phyloP scores from a whole-genome alignment of 92 coral and sea anemone species.

The Siderastrea radians region DNA sequence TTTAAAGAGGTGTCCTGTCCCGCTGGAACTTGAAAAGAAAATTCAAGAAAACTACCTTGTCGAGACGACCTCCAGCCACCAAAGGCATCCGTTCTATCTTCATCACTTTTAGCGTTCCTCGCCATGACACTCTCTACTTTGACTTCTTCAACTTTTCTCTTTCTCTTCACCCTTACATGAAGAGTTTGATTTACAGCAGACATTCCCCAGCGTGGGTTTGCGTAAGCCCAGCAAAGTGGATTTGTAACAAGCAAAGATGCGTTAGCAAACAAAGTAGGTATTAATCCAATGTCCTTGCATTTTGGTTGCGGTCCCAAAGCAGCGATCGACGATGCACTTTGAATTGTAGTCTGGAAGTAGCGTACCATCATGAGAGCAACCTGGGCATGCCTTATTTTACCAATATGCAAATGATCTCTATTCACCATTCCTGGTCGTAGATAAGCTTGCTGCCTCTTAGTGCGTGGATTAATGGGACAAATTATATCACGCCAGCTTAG shows the following conservation, averaged over 20 bases:
- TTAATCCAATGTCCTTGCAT: background rate
- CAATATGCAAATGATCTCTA: constrained; percentile 56
- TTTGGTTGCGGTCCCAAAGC: background rate
- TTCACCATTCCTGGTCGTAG: constrained; percentile 15
- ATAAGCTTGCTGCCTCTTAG: constrained; percentile 15
- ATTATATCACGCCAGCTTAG: constrained; percentile 83
- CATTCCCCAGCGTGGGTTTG: constrained; percentile 68
- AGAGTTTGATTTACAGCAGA: constrained; percentile 57
- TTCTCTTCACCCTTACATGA: constrained; percentile 57
- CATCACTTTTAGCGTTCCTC: background rate
- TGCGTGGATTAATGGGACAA: constrained; percentile 66
- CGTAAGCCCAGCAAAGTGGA: constrained; percentile 67
- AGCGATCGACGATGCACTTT: background rate
- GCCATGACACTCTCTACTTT: background rate
- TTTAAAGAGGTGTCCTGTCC: background rate
- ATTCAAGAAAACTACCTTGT: constrained; percentile 1
- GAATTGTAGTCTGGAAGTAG: constrained; percentile 35
- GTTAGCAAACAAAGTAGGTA: constrained; percentile 25
- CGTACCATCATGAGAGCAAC: constrained; percentile 39
- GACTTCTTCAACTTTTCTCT: constrained; percentile 55
- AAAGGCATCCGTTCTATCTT: background rate
- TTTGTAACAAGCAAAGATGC: constrained; percentile 37
- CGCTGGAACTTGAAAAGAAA: background rate
- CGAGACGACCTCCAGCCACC: constrained; percentile 16
- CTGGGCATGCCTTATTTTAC: constrained; percentile 43